Conservation (phyloP, 1,140 invertebrate genomes). For the Watersipora subatra region DNA sequence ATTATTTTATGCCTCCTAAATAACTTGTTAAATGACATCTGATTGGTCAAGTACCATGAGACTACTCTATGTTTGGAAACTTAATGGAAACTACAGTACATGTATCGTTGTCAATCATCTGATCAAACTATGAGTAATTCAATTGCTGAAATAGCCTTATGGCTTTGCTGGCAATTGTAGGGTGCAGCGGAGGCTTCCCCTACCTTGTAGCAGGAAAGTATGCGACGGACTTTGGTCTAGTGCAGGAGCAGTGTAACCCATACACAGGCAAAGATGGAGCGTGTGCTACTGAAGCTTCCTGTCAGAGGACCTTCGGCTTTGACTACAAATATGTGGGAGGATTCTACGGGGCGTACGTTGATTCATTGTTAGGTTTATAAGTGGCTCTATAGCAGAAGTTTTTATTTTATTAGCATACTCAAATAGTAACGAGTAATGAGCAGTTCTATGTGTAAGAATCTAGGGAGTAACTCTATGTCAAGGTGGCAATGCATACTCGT, state of each 20-base stretch:
- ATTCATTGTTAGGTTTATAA: background rate
- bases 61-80: too few species aligned
- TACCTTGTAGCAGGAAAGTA: constrained; percentile 45
- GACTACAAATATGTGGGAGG: constrained; percentile 44
- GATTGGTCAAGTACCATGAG: too few species aligned
- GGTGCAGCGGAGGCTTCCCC: constrained; percentile 46
- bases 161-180: constrained; percentile 11
- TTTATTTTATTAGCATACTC: background rate
- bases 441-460: background rate
- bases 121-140: too few species aligned
- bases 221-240: constrained; percentile 44
- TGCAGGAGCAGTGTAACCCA: constrained; percentile 42
- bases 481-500: background rate
- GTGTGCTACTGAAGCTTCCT: constrained; percentile 23
- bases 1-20: too few species aligned
- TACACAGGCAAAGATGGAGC: constrained; percentile 37
- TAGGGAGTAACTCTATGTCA: background rate
- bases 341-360: constrained; percentile 37
- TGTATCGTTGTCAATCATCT: too few species aligned
- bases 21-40: too few species aligned
- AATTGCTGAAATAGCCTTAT: too few species aligned
- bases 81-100: too few species aligned
- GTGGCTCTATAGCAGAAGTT: background rate
- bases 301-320: constrained; percentile 39
- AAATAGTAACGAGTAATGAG: background rate